Percentiles rank a stretch among this genome's conserved stretches.
These are phyloP conservation scores for Mythimna vitellina DNA, from an alignment of 2,888 invertebrate species.

Conservation along the genomic window DNA sequence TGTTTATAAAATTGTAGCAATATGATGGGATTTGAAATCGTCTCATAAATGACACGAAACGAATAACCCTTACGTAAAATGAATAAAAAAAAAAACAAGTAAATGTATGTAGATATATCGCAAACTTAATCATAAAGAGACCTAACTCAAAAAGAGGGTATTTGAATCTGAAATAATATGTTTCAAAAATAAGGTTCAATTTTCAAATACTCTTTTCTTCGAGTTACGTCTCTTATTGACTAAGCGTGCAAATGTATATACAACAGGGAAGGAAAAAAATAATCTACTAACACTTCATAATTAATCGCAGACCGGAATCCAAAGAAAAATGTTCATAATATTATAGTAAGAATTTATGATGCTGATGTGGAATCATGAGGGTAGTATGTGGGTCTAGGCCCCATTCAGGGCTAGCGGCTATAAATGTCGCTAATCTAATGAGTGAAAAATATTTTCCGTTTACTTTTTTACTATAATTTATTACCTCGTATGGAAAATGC, in stretches of 20 bases:
- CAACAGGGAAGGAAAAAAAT: neutral
- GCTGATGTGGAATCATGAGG: conserved; percentile 52
- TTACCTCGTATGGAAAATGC: neutral
- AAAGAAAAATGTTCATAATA: conserved; percentile 20
- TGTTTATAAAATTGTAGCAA: too few relatives aligned
- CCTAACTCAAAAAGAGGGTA: too few relatives aligned
- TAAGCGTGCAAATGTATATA: neutral
- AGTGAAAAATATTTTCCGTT: conserved; percentile 39
- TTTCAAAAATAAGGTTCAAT: too few relatives aligned
- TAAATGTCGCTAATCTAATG: conserved; percentile 44
- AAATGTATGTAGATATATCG: too few relatives aligned
- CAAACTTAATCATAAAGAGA: too few relatives aligned
- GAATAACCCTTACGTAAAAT: too few relatives aligned
- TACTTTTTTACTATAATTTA: neutral
- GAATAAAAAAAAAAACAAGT: too few relatives aligned
- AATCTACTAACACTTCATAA: conserved; percentile 7
- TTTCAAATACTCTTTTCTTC: too few relatives aligned
- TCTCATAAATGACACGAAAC: too few relatives aligned
- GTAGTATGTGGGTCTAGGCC: conserved; percentile 63
- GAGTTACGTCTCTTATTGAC: too few relatives aligned
- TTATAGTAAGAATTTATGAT: conserved; percentile 29
- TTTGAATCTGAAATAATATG: too few relatives aligned
- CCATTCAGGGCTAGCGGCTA: conserved; percentile 47
- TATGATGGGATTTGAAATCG: too few relatives aligned
- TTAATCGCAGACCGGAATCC: conserved; percentile 46